Evolutionary conservation across 2,113 vertebrate species (phyloP).

Genomic region (Labrus mixtus): DNA sequence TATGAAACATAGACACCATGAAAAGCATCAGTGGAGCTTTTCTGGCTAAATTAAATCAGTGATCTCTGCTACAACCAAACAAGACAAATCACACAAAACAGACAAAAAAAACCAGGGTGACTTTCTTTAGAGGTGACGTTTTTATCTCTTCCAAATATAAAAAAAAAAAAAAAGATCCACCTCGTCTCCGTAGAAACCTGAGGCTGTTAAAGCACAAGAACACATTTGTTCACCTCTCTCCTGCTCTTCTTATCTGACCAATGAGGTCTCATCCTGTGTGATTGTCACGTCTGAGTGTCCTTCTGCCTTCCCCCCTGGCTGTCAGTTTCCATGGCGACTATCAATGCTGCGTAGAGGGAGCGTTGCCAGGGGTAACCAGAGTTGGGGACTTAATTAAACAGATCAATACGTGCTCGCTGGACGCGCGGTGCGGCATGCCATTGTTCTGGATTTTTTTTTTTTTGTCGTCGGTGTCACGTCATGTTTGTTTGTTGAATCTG

Average conservation of each 20-base stretch:
- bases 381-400: conserved; percentile 74
- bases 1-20: too few relatives aligned
- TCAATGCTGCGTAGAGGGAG: conserved; percentile 73
- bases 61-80: not conserved
- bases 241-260: not conserved
- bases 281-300: conserved; percentile 35
- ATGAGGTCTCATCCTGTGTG: not conserved
- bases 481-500: conserved; percentile 7
- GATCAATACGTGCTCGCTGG: conserved; percentile 65
- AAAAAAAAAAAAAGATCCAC: too few relatives aligned
- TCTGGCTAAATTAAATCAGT: too few relatives aligned
- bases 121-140: too few relatives aligned
- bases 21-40: too few relatives aligned
- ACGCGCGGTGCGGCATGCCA: conserved; percentile 8
- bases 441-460: conserved; percentile 14
- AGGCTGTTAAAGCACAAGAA: too few relatives aligned
- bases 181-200: too few relatives aligned
- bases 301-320: conserved; percentile 50
- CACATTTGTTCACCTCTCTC: conserved; percentile 14
- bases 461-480: not conserved
- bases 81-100: not conserved
- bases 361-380: conserved; percentile 81
- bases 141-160: too few relatives aligned
- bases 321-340: conserved; percentile 81
- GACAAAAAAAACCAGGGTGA: too few relatives aligned